These are phyloP conservation scores for Alloplasta piceator DNA, from an alignment of 2,888 invertebrate genomes.

Conservation along the genomic window DNA sequence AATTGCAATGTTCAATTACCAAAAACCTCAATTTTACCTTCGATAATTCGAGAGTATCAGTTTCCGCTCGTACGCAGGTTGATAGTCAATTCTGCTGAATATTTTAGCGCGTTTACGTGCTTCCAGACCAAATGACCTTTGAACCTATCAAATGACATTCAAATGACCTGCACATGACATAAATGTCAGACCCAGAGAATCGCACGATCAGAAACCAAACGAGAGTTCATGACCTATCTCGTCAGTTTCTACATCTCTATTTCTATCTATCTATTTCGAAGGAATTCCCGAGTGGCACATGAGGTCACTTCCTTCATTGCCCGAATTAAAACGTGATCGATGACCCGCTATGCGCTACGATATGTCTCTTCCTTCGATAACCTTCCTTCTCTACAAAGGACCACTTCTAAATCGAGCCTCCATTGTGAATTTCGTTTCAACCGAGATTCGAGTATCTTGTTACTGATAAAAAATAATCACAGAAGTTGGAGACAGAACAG, in stretches of 20 bases:
- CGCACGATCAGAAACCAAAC: background rate
- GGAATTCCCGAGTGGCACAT: constrained; percentile 20
- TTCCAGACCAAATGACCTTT: constrained; percentile 43
- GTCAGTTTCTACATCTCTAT: background rate
- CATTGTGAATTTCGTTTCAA: too few relatives aligned
- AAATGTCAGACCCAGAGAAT: constrained; percentile 10
- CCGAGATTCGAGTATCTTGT: too few relatives aligned
- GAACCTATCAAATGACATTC: constrained; percentile 2
- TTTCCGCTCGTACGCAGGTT: too few relatives aligned
- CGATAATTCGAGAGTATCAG: too few relatives aligned
- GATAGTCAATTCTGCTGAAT: background rate
- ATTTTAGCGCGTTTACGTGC: constrained; percentile 1
- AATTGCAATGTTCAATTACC: too few relatives aligned
- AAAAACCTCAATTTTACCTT: too few relatives aligned
- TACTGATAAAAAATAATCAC: too few relatives aligned
- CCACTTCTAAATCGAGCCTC: too few relatives aligned
- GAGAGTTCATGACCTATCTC: constrained; percentile 42
- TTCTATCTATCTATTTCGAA: constrained; percentile 18
- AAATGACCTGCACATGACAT: background rate
- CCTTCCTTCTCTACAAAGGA: too few relatives aligned
- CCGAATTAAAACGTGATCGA: constrained; percentile 65
- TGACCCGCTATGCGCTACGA: constrained; percentile 33
- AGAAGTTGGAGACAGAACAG: too few relatives aligned
- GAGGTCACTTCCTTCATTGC: constrained; percentile 43
- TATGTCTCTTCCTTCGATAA: background rate